Evolutionary conservation across 2,888 invertebrate genomes (phyloP).

Genomic region (Thymelicus sylvestris): DNA sequence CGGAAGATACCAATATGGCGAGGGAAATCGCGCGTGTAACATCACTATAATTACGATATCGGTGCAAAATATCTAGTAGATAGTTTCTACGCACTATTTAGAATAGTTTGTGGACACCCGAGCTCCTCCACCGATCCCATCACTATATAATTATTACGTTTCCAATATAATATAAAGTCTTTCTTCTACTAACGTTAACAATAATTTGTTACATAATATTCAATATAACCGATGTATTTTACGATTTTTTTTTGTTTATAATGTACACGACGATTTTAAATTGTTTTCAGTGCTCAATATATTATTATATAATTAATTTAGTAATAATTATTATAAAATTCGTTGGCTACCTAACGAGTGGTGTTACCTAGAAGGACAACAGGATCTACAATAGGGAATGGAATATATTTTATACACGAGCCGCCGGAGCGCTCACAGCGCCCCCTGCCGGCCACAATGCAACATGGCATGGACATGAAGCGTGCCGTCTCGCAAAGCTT

Average conservation of each 20-base stretch:
- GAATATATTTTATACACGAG: conserved; percentile 64
- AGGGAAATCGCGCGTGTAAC: conserved; percentile 61
- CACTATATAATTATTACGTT: conserved; percentile 50
- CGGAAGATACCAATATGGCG: conserved; percentile 34
- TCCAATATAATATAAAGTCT: conserved; percentile 69
- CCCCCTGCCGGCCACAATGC: conserved; percentile 13
- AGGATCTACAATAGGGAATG: conserved; percentile 70
- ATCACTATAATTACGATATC: conserved; percentile 62
- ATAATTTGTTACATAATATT: conserved; percentile 67
- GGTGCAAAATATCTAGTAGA: conserved; percentile 82
- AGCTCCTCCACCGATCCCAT: conserved; percentile 58
- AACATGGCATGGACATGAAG: conserved; percentile 52
- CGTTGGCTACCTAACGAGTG: conserved; percentile 81
- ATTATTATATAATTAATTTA: conserved; percentile 54
- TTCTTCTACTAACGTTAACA: conserved; percentile 75
- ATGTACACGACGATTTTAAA: conserved; percentile 72
- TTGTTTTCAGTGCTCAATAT: conserved; percentile 81
- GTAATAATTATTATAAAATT: conserved; percentile 66
- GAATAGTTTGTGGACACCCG: conserved; percentile 76
- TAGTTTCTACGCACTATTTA: conserved; percentile 75
- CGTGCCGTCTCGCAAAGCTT: conserved; percentile 36
- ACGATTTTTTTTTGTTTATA: conserved; percentile 62
- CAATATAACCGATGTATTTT: conserved; percentile 63
- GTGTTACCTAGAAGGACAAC: conserved; percentile 72
- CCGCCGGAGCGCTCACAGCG: conserved; percentile 27